Evolutionary conservation across 2,797 vertebrate species (phyloP), one percentile per base, ranked within the genome.

Genomic region (Argya squamiceps): DNA sequence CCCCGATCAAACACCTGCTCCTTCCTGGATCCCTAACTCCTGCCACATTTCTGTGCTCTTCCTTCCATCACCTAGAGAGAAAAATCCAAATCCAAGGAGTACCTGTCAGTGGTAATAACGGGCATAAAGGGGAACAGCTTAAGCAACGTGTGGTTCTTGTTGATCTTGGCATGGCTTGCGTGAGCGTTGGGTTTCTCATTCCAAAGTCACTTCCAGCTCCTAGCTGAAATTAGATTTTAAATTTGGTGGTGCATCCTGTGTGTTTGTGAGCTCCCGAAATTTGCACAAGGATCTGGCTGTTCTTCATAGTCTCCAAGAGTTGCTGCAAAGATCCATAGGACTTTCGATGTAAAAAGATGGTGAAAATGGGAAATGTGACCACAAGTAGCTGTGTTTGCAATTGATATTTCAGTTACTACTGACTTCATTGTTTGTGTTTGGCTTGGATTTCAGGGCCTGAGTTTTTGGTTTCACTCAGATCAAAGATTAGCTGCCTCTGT

Each of bases 1-100:
- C 76, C 90, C 65, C 15, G 9, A 60, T 60, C 93, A 43, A 91
- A 94, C 92, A 93, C 96, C 95, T 93, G 91, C 91, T 70, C 17
- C 70, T 79, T 56, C 58, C 86, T 59, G 76, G 50, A 86, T 93
- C 67, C 68, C 29, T 10, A 9, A 26, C 81, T 87, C 24, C 76
- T 2, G 22, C 50, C 34, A 6, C 53, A 12, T 92, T 94, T 62
- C 80, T 12, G 2, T 37, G 8, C 52, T 75, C 47, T 16, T 83
- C 36, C 37, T 71, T 70, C 75, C 9, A 0, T 60, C 75, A 32
- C 77, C 76, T 23, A 39, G 73, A 23, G 36, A 19, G 58, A 23
- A 89, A 71, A 71, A 65, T 39, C 11, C 29, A 46, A 60, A 22
- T 22, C 24, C 16, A 4, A 37, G 80, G 26, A 10, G 6, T 2